Conservation (phyloP, 2,797 vertebrate species). For the Phylloscopus collybita region DNA sequence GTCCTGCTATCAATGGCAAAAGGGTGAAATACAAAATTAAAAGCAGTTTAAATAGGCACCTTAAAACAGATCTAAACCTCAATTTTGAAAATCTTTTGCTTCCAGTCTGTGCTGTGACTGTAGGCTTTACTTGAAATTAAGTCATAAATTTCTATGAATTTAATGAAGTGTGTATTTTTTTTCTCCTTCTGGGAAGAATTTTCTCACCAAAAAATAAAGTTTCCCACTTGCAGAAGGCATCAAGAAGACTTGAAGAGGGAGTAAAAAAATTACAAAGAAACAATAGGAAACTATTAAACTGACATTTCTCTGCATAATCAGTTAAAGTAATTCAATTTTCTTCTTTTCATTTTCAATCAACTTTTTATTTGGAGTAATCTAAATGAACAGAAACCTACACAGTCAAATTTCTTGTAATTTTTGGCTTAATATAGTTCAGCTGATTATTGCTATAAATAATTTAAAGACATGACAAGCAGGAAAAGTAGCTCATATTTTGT, state of each 20-base stretch:
- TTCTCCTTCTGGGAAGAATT: background rate
- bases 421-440: background rate
- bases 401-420: constrained; percentile 16
- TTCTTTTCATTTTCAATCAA: constrained; percentile 35
- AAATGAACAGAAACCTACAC: constrained; percentile 14
- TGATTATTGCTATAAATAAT: constrained; percentile 45
- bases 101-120: background rate
- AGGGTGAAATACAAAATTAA: background rate
- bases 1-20: background rate
- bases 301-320: background rate
- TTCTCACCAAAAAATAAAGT: background rate
- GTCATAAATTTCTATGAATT: background rate
- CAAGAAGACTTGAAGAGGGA: background rate
- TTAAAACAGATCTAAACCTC: background rate
- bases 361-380: constrained; percentile 13
- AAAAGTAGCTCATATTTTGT: background rate
- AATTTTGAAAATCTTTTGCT: background rate
- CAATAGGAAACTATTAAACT: background rate
- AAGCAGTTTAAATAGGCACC: background rate
- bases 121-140: background rate
- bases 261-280: background rate
- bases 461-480: background rate
- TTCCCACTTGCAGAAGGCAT: background rate
- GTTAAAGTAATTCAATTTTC: constrained; percentile 32
- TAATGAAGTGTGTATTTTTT: background rate